Conservation (phyloP, 1,140 invertebrate genomes). For the Drosophila parabipectinata region DNA sequence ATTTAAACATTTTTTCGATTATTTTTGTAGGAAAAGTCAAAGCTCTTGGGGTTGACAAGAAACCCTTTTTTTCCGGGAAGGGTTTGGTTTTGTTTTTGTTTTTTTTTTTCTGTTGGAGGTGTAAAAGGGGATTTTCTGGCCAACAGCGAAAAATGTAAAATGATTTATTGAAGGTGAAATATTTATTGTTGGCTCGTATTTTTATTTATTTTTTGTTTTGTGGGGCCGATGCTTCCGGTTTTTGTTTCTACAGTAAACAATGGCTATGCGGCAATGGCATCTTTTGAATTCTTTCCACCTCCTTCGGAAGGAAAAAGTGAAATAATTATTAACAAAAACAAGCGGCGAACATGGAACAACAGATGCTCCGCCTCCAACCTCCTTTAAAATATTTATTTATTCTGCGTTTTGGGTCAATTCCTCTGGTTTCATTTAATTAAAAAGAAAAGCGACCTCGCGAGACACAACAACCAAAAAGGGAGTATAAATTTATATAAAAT, state of each 20-base stretch:
- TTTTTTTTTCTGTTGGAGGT: conserved; percentile 13
- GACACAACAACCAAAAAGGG: conserved; percentile 37
- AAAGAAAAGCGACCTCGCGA: conserved; percentile 69
- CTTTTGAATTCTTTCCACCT: conserved; percentile 73
- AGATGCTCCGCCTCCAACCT: conserved; percentile 31
- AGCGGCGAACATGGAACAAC: conserved; percentile 33
- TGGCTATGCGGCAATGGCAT: conserved; percentile 51
- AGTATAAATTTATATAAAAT: conserved; percentile 23
- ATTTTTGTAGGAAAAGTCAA: neutral
- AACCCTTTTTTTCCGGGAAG: conserved; percentile 40
- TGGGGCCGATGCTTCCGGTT: conserved; percentile 11
- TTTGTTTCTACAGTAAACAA: conserved; percentile 65
- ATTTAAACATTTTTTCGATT: neutral
- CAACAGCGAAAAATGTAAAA: conserved; percentile 65
- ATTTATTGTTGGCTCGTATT: conserved; percentile 76
- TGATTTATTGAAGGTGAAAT: conserved; percentile 84
- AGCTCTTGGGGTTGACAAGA: conserved; percentile 45
- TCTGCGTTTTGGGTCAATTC: conserved; percentile 83
- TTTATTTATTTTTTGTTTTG: conserved; percentile 17
- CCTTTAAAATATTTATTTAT: conserved; percentile 67
- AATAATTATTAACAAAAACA: conserved; percentile 80
- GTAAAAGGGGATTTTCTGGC: conserved; percentile 42
- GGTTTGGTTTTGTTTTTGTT: neutral
- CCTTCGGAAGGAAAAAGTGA: conserved; percentile 57
- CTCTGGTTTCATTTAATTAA: conserved; percentile 84